Evolutionary conservation across 2,113 vertebrate species (phyloP).

Genomic region (Opisthocomus hoazin): DNA sequence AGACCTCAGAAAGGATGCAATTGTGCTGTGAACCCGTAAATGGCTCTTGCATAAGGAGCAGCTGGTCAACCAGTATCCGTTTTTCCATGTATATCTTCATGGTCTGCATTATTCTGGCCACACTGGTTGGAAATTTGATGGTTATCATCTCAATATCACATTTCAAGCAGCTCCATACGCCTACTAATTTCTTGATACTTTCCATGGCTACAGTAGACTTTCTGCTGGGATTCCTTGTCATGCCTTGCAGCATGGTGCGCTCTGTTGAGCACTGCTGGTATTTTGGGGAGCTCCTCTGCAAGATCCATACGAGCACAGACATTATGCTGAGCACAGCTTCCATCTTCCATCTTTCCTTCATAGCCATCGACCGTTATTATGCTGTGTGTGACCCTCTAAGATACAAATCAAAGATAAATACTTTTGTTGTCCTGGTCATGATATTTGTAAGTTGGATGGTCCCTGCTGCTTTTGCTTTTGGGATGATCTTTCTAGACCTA

Average conservation of each 20-base stretch:
- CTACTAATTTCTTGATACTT: constrained; percentile 79
- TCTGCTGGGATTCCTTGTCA: constrained; percentile 75
- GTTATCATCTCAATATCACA: constrained; percentile 77
- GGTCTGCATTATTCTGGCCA: constrained; percentile 70
- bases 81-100: constrained; percentile 73
- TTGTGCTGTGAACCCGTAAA: constrained; percentile 71
- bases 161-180: constrained; percentile 77
- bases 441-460: constrained; percentile 75
- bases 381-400: constrained; percentile 76
- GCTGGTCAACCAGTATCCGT: constrained; percentile 60
- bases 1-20: constrained; percentile 38
- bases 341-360: constrained; percentile 81
- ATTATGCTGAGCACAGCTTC: constrained; percentile 79
- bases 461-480: constrained; percentile 75
- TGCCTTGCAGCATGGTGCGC: constrained; percentile 83
- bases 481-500: constrained; percentile 78
- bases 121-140: constrained; percentile 75
- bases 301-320: constrained; percentile 75
- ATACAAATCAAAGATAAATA: constrained; percentile 75
- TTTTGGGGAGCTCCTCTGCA: constrained; percentile 80
- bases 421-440: constrained; percentile 63
- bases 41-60: constrained; percentile 70
- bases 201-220: constrained; percentile 79
- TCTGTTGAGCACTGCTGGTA: constrained; percentile 82
- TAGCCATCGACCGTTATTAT: constrained; percentile 79